A percentile compares a stretch with the other conserved stretches of the same genome.
Evolutionary conservation across 2,888 invertebrate genomes (phyloP).

Genomic region (Spilosoma lubricipeda): DNA sequence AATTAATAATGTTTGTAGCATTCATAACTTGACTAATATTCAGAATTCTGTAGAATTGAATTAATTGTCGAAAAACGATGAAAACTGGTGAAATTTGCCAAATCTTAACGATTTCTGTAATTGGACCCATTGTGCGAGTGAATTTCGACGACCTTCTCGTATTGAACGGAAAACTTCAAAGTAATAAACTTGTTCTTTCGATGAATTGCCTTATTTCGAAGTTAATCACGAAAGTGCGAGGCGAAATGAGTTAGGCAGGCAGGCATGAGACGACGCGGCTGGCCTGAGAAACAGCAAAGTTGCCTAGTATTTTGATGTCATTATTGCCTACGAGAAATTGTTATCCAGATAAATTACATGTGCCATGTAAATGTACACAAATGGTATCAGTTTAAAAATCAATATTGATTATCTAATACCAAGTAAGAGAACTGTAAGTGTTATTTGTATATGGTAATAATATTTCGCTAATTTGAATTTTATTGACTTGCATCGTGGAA

Average conservation of each 20-base stretch:
- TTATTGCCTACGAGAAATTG: conserved; percentile 26
- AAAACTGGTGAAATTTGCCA: conserved; percentile 60
- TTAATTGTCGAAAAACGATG: conserved; percentile 60
- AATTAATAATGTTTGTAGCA: conserved; percentile 37
- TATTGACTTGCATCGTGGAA: conserved; percentile 9
- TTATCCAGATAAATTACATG: conserved; percentile 26
- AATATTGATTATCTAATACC: conserved; percentile 37
- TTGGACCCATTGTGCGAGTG: conserved; percentile 72
- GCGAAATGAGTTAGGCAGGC: conserved; percentile 31
- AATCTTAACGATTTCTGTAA: conserved; percentile 73
- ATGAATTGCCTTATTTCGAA: conserved; percentile 76
- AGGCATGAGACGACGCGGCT: conserved; percentile 18
- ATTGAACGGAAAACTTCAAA: conserved; percentile 70
- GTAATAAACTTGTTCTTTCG: conserved; percentile 79
- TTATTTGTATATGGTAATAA: conserved; percentile 10
- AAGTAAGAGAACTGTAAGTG: conserved; percentile 1
- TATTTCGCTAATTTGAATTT: conserved; percentile 12
- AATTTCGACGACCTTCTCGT: conserved; percentile 66
- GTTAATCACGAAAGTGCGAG: conserved; percentile 71
- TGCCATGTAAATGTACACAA: conserved; percentile 14
- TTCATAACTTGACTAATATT: conserved; percentile 52
- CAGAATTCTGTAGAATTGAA: conserved; percentile 51
- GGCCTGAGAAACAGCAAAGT: neutral
- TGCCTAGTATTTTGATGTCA: conserved; percentile 33
- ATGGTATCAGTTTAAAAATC: conserved; percentile 1